Percentiles rank a stretch among this genome's conserved stretches.
These are phyloP conservation scores for Melanotaenia trifasciata DNA, from an alignment of 2,797 vertebrate species.

Conservation along the genomic window DNA sequence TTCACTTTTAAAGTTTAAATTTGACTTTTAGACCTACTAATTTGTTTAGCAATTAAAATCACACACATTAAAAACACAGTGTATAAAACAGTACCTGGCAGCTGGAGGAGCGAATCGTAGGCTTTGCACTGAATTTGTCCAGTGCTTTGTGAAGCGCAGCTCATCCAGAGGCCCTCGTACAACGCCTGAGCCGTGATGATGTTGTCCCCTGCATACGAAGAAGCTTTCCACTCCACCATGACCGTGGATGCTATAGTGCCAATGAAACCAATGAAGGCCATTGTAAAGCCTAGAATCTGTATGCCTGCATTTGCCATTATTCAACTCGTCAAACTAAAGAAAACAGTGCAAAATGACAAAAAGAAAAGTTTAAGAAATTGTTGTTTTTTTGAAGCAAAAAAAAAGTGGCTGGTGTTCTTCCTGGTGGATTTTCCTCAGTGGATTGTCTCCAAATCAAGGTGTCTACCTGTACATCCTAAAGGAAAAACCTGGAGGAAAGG, in stretches of 20 bases:
- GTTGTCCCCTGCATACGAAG: constrained; percentile 91
- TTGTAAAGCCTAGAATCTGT: constrained; percentile 89
- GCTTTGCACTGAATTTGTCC: constrained; percentile 96
- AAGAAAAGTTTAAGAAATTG: background rate
- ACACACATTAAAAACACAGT: background rate
- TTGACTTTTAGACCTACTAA: background rate
- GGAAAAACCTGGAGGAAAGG: constrained; percentile 44
- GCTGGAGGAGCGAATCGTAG: constrained; percentile 91
- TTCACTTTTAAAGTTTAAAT: too few relatives aligned
- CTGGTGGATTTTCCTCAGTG: constrained; percentile 2
- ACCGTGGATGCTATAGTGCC: constrained; percentile 88
- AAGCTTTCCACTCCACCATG: constrained; percentile 96
- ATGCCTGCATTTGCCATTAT: constrained; percentile 91
- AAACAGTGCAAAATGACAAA: background rate
- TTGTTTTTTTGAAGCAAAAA: background rate
- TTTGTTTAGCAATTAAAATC: background rate
- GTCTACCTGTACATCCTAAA: constrained; percentile 53
- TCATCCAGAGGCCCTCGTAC: constrained; percentile 95
- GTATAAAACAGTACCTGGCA: constrained; percentile 76
- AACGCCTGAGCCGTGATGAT: constrained; percentile 94
- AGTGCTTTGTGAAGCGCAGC: constrained; percentile 91
- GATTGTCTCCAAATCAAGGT: constrained; percentile 7
- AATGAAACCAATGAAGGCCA: constrained; percentile 90
- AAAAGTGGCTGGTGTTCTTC: constrained; percentile 8
- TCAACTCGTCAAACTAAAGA: background rate